Evolutionary conservation across 2,113 vertebrate species (phyloP).

Genomic region (Aramus guarauna): DNA sequence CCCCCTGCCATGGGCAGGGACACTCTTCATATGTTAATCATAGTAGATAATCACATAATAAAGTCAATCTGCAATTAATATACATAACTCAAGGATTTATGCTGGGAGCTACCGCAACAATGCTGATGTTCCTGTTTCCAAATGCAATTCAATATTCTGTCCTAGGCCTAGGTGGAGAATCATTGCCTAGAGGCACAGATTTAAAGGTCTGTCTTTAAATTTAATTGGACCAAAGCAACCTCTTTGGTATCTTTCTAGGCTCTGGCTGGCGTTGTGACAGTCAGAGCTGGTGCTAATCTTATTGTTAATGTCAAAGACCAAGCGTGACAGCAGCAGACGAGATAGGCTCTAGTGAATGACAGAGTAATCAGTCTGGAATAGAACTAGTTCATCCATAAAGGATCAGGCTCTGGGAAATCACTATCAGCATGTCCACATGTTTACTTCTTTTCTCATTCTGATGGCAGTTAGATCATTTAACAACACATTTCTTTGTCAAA

Average conservation of each 20-base stretch:
- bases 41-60: neutral
- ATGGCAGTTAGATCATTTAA: constrained; percentile 59
- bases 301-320: constrained; percentile 73
- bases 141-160: neutral
- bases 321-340: constrained; percentile 59
- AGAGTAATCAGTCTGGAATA: constrained; percentile 72
- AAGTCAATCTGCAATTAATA: neutral
- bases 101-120: neutral
- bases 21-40: neutral
- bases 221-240: constrained; percentile 32
- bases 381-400: constrained; percentile 67
- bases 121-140: neutral
- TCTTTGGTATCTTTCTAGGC: constrained; percentile 9
- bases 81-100: neutral
- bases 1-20: too few species aligned
- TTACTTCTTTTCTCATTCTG: constrained; percentile 59
- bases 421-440: constrained; percentile 68
- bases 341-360: constrained; percentile 73
- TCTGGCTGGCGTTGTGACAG: constrained; percentile 52
- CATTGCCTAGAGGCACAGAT: neutral
- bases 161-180: neutral
- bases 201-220: constrained; percentile 54
- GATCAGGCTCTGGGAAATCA: constrained; percentile 42
- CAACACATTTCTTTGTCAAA: constrained; percentile 25
- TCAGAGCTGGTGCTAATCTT: constrained; percentile 66